Base-by-base conservation (phyloP, 2,797 vertebrate species). In the Leptodactylus fallax region DNA sequence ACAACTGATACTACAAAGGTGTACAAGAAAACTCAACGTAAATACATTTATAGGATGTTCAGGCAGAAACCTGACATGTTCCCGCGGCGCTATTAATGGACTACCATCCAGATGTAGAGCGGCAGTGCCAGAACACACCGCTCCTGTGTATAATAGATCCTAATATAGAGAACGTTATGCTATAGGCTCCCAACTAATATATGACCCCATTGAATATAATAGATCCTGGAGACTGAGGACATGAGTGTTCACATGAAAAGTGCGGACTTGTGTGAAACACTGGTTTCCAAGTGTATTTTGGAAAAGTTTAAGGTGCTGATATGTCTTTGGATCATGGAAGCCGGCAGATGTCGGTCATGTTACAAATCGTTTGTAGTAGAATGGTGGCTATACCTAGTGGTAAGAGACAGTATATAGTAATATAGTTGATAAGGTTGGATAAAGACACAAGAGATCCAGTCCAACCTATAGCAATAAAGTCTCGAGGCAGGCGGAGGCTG, bases 131-230 rank as follows among this genome's bases (percentile, higher is more conserved):
- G 36, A 47, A 45, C 36, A 45, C 16, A 9, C 47, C 14, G 36
- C 69, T 47, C 69, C 14, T 45, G 36, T 72, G 19, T 72, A 72
- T 72, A 47, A 72, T 36, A 13, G 36, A 71, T 72, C 47, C 36
- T 72, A 72, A 69, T 69, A 69, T 71, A 71, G 67, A 76, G 17
- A 23, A n/a, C n/a, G 49, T 49, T 76, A 45, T 77, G 53, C 49
- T 23, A 25, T 53, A 77, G 74, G 21, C 21, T 77, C 21, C 74
- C 7, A 53, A 77, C 74, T 77, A 77, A 51, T 76, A 21, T n/a
- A 51, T 76, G 17, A 51, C 49, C 74, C 49, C 7, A 21, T 45
- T 17, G 36, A 19, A 71, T 17, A 36, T 45, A 36, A 45, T 17
- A 45, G 25, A 36, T 27, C 67, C 67, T 45, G 17, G 16, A 47